These are phyloP conservation scores for Turnix velox DNA, from an alignment of 2,113 vertebrate species.

Conservation along the genomic window DNA sequence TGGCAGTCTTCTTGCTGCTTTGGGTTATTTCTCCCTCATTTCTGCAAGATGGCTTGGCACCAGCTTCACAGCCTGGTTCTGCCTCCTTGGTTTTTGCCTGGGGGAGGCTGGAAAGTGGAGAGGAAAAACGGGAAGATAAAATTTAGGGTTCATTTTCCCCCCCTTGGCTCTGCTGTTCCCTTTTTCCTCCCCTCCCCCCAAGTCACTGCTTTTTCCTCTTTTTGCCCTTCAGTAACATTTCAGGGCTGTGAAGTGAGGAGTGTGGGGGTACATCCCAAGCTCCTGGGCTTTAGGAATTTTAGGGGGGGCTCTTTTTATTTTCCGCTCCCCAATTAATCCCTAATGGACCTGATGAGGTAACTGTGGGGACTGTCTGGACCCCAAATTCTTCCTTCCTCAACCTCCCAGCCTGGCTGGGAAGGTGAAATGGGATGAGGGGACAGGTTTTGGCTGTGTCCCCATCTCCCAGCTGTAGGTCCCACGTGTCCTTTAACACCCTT, in stretches of 20 bases:
- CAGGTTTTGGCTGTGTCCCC: neutral
- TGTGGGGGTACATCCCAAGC: neutral
- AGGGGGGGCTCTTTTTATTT: neutral
- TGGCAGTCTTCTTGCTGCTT: neutral
- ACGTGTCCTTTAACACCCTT: rapidly evolving
- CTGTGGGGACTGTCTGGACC: neutral
- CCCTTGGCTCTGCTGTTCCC: neutral
- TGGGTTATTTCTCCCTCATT: neutral
- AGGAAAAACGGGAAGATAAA: neutral
- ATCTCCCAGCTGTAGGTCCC: rapidly evolving
- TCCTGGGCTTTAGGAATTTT: neutral
- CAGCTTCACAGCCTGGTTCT: neutral
- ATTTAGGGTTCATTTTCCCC: neutral
- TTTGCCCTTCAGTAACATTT: rapidly evolving
- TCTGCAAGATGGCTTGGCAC: neutral
- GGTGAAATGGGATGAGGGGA: neutral
- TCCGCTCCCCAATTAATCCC: neutral
- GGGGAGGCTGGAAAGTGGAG: neutral
- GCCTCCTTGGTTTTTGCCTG: neutral
- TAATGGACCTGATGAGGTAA: neutral
- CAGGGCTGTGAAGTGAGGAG: neutral
- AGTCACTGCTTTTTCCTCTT: neutral
- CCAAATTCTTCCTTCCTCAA: neutral
- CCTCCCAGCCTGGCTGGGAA: neutral
- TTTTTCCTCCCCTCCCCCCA: too few relatives aligned